phyloP scores from a whole-genome alignment of 1,140 invertebrate species.

The Palaemon carinicauda region DNA sequence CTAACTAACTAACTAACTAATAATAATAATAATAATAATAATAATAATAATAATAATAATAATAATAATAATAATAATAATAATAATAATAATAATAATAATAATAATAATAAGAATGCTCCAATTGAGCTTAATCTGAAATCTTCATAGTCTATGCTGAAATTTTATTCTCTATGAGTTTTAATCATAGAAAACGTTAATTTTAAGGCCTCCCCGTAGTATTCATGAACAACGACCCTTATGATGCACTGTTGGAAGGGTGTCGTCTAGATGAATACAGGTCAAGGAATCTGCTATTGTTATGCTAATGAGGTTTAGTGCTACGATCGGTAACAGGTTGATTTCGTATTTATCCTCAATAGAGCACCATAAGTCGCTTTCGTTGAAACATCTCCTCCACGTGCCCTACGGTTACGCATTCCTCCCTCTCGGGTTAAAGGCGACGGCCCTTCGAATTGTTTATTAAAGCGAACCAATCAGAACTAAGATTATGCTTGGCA shows the following conservation, averaged over 20 bases:
- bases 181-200: background rate
- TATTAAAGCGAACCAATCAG: background rate
- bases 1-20: too few relatives aligned
- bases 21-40: too few relatives aligned
- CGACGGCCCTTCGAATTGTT: too few relatives aligned
- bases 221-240: background rate
- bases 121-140: background rate
- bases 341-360: conserved; percentile 50
- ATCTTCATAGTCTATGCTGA: background rate
- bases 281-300: conserved; percentile 57
- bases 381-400: background rate
- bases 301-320: conserved; percentile 54
- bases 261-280: conserved; percentile 57
- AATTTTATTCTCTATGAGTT: too few relatives aligned
- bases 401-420: conserved; percentile 42
- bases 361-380: conserved; percentile 17
- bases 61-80: too few relatives aligned
- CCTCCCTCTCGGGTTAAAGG: background rate
- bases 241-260: conserved; percentile 34
- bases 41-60: too few relatives aligned
- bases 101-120: background rate
- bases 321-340: conserved; percentile 56
- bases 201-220: too few relatives aligned
- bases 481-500: conserved; percentile 5
- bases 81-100: too few relatives aligned